Conservation (phyloP, 2,113 vertebrate species). For the Hucho hucho region DNA sequence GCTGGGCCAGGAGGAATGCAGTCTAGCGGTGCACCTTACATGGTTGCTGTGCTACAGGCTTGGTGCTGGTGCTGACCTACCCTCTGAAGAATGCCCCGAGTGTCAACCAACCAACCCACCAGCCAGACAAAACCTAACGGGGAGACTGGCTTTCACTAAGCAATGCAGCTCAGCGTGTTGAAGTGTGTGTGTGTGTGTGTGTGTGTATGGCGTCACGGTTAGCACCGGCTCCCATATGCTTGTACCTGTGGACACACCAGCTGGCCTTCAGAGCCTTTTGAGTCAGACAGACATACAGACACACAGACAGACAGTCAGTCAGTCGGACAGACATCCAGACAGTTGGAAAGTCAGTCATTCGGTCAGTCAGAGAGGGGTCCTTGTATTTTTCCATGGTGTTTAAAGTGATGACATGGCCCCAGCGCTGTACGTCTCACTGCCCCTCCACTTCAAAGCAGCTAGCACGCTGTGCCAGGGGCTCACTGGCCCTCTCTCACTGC, state of each 20-base stretch:
- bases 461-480: constrained; percentile 49
- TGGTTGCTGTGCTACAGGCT: constrained; percentile 36
- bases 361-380: constrained; percentile 42
- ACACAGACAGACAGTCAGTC: no score
- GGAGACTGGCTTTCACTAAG: no score
- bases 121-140: background rate
- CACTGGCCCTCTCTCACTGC: constrained; percentile 48
- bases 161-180: no score
- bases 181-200: constrained; percentile 19
- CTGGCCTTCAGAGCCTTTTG: no score
- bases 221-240: constrained; percentile 13
- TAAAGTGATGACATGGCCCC: constrained; percentile 70
- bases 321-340: no score
- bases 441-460: constrained; percentile 58
- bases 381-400: constrained; percentile 71
- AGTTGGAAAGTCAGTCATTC: no score
- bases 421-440: constrained; percentile 54
- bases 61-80: constrained; percentile 49
- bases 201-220: constrained; percentile 20
- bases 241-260: background rate
- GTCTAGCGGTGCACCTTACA: constrained; percentile 47
- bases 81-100: constrained; percentile 52
- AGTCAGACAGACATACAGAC: no score
- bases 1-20: background rate
- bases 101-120: constrained; percentile 57